Conservation (phyloP, 2,113 vertebrate genomes). For the Tachysurus fulvidraco region DNA sequence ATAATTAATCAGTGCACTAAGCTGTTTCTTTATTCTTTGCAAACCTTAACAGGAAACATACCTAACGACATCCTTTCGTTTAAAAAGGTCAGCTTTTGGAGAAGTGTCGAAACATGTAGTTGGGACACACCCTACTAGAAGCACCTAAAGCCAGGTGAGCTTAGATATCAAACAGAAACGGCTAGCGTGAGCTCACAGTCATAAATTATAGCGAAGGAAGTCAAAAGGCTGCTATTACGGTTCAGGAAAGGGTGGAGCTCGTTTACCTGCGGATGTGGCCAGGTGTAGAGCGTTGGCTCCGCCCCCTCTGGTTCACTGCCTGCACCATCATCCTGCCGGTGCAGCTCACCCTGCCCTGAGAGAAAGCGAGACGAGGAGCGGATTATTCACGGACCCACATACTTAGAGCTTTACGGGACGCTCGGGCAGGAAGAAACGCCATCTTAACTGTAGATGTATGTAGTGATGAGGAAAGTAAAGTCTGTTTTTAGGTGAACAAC, state of each 20-base stretch:
- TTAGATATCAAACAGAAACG: constrained; percentile 13
- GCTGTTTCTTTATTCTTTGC: not conserved
- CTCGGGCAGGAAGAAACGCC: too few relatives aligned
- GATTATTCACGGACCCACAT: not conserved
- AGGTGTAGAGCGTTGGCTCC: constrained; percentile 84
- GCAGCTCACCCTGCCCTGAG: constrained; percentile 89
- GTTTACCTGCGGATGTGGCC: constrained; percentile 91
- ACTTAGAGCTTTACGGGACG: not conserved
- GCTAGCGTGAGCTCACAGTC: not conserved
- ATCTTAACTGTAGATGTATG: not conserved
- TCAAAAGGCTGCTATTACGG: not conserved
- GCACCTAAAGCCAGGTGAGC: not conserved
- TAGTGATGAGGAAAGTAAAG: not conserved
- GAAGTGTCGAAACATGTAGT: constrained; percentile 31
- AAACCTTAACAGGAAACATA: not conserved
- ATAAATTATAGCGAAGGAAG: not conserved
- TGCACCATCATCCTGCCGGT: constrained; percentile 98
- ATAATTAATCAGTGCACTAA: not conserved
- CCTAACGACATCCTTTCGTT: not conserved
- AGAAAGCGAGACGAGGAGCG: not conserved
- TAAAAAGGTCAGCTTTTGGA: constrained; percentile 9
- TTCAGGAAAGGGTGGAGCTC: not conserved
- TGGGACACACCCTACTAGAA: constrained; percentile 22
- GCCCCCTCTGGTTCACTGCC: constrained; percentile 94
- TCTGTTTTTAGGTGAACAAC: not conserved